These are phyloP conservation scores for Mimas tiliae DNA, from an alignment of 2,888 invertebrate species.

Conservation along the genomic window DNA sequence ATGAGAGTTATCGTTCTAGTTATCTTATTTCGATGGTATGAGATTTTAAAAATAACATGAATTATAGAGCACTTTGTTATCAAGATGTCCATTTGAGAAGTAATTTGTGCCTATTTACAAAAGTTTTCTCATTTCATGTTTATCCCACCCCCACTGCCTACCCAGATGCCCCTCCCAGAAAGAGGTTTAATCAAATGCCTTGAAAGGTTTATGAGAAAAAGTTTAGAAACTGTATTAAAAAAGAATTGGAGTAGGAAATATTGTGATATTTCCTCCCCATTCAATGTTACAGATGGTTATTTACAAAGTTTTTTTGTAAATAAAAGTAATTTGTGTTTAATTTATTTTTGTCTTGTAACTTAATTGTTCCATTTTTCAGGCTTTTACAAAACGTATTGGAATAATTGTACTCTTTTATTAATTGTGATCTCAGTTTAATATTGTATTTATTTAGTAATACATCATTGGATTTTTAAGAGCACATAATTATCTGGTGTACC, in stretches of 20 bases:
- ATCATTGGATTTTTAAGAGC: too few relatives aligned
- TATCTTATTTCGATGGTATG: too few relatives aligned
- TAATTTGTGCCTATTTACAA: slow-evolving; percentile 55
- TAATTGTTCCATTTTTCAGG: too few relatives aligned
- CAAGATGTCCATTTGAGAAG: slow-evolving; percentile 48
- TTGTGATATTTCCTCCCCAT: slow-evolving; percentile 22
- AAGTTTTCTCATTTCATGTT: slow-evolving; percentile 62
- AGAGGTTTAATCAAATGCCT: slow-evolving; percentile 60
- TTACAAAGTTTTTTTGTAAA: background rate
- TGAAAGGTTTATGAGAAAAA: slow-evolving; percentile 56
- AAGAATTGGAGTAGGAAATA: slow-evolving; percentile 37
- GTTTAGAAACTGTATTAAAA: slow-evolving; percentile 52
- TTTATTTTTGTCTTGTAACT: background rate
- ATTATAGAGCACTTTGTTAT: slow-evolving; percentile 53
- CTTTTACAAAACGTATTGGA: too few relatives aligned
- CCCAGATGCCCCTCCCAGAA: slow-evolving; percentile 33
- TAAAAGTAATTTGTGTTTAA: background rate
- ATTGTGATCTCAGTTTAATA: too few relatives aligned
- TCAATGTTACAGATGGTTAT: background rate
- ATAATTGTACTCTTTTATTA: too few relatives aligned
- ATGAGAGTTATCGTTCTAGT: too few relatives aligned
- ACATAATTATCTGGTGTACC: too few relatives aligned
- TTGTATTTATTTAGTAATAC: too few relatives aligned
- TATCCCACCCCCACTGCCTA: slow-evolving; percentile 40
- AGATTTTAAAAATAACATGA: slow-evolving; percentile 32